These are phyloP conservation scores for Lithophane leautieri DNA, from an alignment of 2,888 invertebrate genomes.

Conservation along the genomic window DNA sequence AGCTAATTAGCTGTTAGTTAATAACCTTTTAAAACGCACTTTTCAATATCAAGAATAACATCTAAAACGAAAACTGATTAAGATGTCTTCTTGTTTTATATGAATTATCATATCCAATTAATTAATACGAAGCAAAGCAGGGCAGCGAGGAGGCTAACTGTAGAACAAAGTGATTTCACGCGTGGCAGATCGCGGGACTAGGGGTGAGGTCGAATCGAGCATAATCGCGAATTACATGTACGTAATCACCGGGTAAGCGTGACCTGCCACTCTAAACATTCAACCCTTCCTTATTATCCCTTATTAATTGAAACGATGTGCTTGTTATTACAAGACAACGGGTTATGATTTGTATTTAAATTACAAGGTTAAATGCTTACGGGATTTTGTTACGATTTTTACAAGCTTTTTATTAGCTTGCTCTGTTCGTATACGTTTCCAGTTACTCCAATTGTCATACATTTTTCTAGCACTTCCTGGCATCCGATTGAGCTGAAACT, in stretches of 20 bases:
- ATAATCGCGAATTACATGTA: constrained; percentile 82
- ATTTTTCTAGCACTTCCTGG: too few relatives aligned
- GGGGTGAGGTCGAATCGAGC: constrained; percentile 80
- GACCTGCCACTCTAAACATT: constrained; percentile 76
- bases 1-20: neutral
- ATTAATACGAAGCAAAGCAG: constrained; percentile 54
- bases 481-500: too few relatives aligned
- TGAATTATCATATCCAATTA: constrained; percentile 51
- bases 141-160: constrained; percentile 83
- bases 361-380: constrained; percentile 54
- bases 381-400: neutral
- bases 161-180: constrained; percentile 90
- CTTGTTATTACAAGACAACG: constrained; percentile 77
- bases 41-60: neutral
- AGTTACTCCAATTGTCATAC: too few relatives aligned
- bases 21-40: neutral
- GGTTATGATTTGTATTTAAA: constrained; percentile 68
- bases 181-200: constrained; percentile 75
- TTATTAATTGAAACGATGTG: constrained; percentile 83
- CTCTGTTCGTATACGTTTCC: too few relatives aligned
- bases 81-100: constrained; percentile 28
- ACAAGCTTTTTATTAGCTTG: too few relatives aligned
- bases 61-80: constrained; percentile 12
- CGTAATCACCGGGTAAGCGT: constrained; percentile 79
- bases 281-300: constrained; percentile 85